Evolutionary conservation across 2,797 vertebrate genomes (phyloP).

Genomic region (Enoplosus armatus): DNA sequence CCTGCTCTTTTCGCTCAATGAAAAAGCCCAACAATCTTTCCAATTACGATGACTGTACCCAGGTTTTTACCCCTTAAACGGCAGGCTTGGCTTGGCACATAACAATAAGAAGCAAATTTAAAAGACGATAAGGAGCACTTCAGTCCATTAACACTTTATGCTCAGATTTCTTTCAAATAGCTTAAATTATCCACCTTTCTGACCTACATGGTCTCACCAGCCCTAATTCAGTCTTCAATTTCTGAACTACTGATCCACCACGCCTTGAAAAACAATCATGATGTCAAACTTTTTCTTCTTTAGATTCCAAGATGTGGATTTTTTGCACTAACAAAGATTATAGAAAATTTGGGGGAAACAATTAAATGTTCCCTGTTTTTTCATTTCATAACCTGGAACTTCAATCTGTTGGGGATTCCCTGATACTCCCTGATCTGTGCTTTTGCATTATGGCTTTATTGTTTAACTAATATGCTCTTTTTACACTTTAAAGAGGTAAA

Average conservation of each 20-base stretch:
- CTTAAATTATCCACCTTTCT: constrained; percentile 37
- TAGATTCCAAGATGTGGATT: background rate
- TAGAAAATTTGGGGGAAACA: background rate
- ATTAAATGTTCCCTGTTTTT: background rate
- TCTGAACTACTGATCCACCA: constrained; percentile 14
- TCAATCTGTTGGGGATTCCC: background rate
- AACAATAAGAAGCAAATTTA: constrained; percentile 25
- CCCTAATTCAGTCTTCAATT: constrained; percentile 6
- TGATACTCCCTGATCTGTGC: background rate
- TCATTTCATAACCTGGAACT: background rate
- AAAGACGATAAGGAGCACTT: constrained; percentile 37
- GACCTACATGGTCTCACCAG: constrained; percentile 10
- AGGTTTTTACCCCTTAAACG: constrained; percentile 13
- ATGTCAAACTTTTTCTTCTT: constrained; percentile 5
- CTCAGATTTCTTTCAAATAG: constrained; percentile 36
- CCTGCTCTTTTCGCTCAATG: background rate
- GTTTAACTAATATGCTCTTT: background rate
- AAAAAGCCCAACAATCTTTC: constrained; percentile 26
- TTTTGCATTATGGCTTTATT: background rate
- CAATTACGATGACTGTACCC: constrained; percentile 2
- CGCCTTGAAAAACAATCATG: background rate
- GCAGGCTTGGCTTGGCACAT: constrained; percentile 18
- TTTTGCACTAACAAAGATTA: background rate
- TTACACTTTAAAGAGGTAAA: background rate
- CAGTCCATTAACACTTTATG: constrained; percentile 44